These are phyloP conservation scores for Dryoscopus gambensis DNA, from an alignment of 2,113 vertebrate genomes.

Conservation along the genomic window DNA sequence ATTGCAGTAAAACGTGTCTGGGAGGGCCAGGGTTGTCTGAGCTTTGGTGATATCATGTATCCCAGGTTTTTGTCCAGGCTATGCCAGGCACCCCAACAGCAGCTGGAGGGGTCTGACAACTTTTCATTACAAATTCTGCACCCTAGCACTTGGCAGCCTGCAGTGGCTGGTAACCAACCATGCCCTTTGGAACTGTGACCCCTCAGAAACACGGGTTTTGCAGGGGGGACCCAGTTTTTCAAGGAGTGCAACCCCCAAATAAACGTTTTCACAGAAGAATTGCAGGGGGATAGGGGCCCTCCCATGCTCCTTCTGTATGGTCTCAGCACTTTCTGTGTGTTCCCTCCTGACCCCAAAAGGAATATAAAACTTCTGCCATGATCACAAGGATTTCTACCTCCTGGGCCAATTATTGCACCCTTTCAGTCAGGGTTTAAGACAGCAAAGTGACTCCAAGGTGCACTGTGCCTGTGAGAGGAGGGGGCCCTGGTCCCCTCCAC, in stretches of 20 bases:
- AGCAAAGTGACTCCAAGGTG: not conserved
- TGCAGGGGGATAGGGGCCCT: not conserved
- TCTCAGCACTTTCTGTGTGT: not conserved
- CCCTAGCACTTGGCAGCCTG: not conserved
- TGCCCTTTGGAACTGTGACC: not conserved
- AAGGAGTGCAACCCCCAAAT: not conserved
- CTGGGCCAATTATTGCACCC: not conserved
- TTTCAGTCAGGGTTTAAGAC: not conserved
- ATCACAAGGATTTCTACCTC: not conserved
- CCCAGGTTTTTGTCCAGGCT: not conserved
- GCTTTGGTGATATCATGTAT: not conserved
- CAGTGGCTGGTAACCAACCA: fast-evolving
- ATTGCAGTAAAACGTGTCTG: not conserved
- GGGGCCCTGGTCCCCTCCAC: fast-evolving
- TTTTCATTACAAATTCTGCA: not conserved
- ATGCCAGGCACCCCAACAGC: not conserved
- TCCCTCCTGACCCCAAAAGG: not conserved
- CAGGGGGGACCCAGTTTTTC: not conserved
- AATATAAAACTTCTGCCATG: not conserved
- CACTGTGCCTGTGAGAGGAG: not conserved
- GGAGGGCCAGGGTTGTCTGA: not conserved
- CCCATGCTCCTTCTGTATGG: not conserved
- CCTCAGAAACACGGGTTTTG: not conserved
- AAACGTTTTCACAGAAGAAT: not conserved
- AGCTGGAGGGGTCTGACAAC: not conserved